Evolutionary conservation across 2,888 invertebrate genomes (phyloP), one percentile per base, ranked within the genome.

Genomic region (Chloroclystis v-ata): DNA sequence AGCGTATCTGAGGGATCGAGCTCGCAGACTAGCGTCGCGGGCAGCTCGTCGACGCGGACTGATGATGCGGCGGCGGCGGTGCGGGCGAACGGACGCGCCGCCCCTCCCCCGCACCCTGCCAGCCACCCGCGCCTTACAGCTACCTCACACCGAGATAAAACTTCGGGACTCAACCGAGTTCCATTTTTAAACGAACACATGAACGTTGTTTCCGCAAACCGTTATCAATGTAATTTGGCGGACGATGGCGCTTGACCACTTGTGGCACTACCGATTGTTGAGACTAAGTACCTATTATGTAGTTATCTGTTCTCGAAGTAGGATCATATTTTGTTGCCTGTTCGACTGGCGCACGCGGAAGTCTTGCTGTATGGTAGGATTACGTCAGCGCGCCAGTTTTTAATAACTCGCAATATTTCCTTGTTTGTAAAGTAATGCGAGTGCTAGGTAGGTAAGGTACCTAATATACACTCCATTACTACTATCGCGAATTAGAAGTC

Each of bases 1-100:
- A 86, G 82, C 84, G 86, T 85, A 86, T 87, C 86, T 88, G 87
- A 85, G 86, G 86, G 87, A 86, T 70, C 75, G 62, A 76, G 73
- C 75, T 82, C 79, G 75, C 78, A 82, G 69, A 79, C 85, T 72
- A 80, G 80, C 83, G 84, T 82, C 81, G 76, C 80, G 74, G 71
- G 75, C 78, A 75, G 76, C 86, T 86, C 78, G 84, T 75, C 79
- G 77, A 78, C 81, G 83, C 82, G 85, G 75, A 87, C 87, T 87
- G 86, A 78, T 74, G 78, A 78, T 78, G 82, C 80, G 79, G 81
- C 71, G 82, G 78, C 69, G 75, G 79, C 76, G 20, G 20, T n/a
- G 75, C 79, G 80, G 79, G 86, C 80, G 86, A 82, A 80, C 75
- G 84, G 80, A 78, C 83, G 83, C 75, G 73, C 75, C 73, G 73